A percentile compares a stretch with the other conserved stretches of the same genome.
Conservation (phyloP, 1,140 invertebrate species). For the Macrosteles quadrilineatus region DNA sequence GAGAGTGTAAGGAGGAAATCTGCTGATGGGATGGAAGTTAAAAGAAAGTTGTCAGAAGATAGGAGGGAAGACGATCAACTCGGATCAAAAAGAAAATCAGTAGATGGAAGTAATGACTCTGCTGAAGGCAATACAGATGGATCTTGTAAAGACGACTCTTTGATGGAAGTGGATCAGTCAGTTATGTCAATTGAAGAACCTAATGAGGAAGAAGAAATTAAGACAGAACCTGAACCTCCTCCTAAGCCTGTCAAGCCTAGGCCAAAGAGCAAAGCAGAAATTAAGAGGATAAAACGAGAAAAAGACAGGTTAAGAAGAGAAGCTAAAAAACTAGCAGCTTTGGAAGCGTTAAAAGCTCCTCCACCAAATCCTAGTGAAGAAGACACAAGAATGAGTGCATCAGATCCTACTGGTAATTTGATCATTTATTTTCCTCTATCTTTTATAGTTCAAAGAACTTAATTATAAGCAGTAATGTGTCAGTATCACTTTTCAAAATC, state of each 20-base stretch:
- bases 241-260: slow-evolving; percentile 17
- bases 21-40: neutral
- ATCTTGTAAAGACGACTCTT: neutral
- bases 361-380: slow-evolving; percentile 73
- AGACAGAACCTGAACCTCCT: slow-evolving; percentile 23
- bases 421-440: no score
- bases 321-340: slow-evolving; percentile 32
- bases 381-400: slow-evolving; percentile 86
- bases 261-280: slow-evolving; percentile 18
- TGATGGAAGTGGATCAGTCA: slow-evolving; percentile 3
- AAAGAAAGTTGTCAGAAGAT: slow-evolving; percentile 12
- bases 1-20: slow-evolving; percentile 7
- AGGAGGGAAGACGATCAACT: neutral
- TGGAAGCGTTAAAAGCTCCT: slow-evolving; percentile 29
- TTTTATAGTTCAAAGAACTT: no score
- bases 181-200: neutral
- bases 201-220: neutral
- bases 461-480: no score
- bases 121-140: neutral
- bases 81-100: neutral
- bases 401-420: slow-evolving; percentile 43
- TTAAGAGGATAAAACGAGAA: slow-evolving; percentile 8
- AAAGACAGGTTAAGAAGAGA: slow-evolving; percentile 19
- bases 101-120: neutral
- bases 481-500: no score